Conservation (phyloP, 2,113 vertebrate genomes). For the Macquaria ambigua region DNA sequence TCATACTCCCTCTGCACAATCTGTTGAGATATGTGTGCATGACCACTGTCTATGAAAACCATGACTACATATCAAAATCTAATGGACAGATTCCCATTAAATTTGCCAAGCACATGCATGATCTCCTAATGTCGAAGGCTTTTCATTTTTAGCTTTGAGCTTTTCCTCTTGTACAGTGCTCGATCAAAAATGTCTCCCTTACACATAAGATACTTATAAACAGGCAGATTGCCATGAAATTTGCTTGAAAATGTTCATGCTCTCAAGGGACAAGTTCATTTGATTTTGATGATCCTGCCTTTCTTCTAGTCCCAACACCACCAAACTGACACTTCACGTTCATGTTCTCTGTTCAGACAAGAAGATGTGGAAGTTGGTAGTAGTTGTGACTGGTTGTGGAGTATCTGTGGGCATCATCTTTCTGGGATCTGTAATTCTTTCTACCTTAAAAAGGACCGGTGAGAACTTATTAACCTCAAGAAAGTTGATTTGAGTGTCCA, state of each 20-base stretch:
- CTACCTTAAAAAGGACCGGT: not conserved
- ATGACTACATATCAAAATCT: not conserved
- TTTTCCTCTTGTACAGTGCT: no score
- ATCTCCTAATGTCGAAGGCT: not conserved
- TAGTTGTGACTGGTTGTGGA: conserved; percentile 7
- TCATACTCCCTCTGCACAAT: no score
- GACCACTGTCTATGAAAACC: not conserved
- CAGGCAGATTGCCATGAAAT: no score
- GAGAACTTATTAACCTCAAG: not conserved
- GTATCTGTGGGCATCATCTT: conserved; percentile 9
- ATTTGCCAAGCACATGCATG: not conserved
- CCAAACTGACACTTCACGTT: not conserved
- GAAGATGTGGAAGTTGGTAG: not conserved
- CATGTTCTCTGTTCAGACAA: not conserved
- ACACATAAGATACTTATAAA: no score
- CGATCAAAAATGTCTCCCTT: no score
- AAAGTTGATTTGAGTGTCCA: not conserved
- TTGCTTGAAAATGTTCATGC: no score
- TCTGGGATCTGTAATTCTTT: not conserved
- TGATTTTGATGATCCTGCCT: not conserved
- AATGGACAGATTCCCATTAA: not conserved
- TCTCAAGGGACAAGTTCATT: no score
- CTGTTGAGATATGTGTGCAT: no score
- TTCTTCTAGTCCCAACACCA: not conserved
- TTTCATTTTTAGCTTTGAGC: not conserved